phyloP scores from a whole-genome alignment of 1,140 invertebrate genomes.

The Armadillidium nasatum region DNA sequence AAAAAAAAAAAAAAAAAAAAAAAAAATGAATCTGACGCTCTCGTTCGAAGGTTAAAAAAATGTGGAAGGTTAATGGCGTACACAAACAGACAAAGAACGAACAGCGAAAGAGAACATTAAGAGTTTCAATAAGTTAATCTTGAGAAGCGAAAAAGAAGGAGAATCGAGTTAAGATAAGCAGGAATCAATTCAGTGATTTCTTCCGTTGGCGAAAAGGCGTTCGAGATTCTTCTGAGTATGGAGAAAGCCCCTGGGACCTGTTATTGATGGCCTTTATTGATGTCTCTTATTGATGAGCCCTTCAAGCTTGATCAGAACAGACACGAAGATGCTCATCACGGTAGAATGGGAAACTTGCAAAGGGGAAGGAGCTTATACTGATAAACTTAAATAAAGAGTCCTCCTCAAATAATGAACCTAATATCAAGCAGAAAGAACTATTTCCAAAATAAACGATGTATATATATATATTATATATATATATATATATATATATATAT shows the following conservation, averaged over 20 bases:
- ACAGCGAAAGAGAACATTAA: neutral
- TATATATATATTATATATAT: no score
- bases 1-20: neutral
- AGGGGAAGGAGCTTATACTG: neutral
- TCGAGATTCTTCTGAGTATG: neutral
- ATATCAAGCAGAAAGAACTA: no score
- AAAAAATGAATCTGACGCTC: neutral
- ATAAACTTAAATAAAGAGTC: neutral
- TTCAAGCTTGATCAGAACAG: neutral
- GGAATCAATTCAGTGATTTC: slow-evolving; percentile 4
- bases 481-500: no score
- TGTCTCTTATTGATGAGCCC: slow-evolving; percentile 7
- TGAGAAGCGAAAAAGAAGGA: neutral
- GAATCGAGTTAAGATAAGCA: slow-evolving; percentile 7
- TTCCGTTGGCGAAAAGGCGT: neutral
- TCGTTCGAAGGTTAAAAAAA: neutral
- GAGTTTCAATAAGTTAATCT: neutral
- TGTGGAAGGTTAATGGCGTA: neutral
- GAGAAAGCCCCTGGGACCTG: neutral
- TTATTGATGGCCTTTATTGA: slow-evolving; percentile 13
- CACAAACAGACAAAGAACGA: neutral
- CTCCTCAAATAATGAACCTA: no score
- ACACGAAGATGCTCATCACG: slow-evolving; percentile 1
- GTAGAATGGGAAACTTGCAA: slow-evolving; percentile 1
- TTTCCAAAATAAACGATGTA: no score